A percentile compares a stretch with the other conserved stretches of the same genome.
These are phyloP conservation scores for Euphonia xanthogaster DNA, from an alignment of 2,797 vertebrate genomes.

Conservation along the genomic window DNA sequence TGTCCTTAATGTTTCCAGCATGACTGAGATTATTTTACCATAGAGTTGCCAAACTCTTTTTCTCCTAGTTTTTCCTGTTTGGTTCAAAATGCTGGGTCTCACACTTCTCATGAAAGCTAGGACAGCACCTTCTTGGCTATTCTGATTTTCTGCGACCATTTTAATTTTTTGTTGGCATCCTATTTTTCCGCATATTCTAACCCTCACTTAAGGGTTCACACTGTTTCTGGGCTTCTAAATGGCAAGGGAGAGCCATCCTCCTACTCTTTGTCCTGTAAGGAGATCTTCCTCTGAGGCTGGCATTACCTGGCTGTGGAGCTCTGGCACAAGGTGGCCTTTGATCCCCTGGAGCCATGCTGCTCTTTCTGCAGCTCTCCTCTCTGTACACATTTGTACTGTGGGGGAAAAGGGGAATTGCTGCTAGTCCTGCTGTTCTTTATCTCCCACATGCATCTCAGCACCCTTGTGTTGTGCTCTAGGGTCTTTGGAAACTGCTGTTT, in stretches of 20 bases:
- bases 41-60: background rate
- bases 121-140: background rate
- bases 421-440: background rate
- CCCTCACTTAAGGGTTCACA: background rate
- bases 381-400: background rate
- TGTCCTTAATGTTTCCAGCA: background rate
- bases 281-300: background rate
- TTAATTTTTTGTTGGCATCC: background rate
- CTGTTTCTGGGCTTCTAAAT: background rate
- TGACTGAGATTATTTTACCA: background rate
- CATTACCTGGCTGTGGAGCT: background rate
- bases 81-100: background rate
- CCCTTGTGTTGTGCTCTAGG: background rate
- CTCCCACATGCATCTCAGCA: background rate
- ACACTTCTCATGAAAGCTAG: background rate
- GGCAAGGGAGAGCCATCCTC: background rate
- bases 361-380: background rate
- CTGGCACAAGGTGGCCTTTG: accelerated
- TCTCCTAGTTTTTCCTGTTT: background rate
- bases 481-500: background rate
- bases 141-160: background rate
- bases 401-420: background rate
- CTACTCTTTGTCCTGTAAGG: background rate
- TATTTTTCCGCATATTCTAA: background rate
- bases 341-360: background rate